A percentile compares a stretch with the other conserved stretches of the same genome.
Evolutionary conservation across 2,888 invertebrate genomes (phyloP).

Genomic region (Pseudanteris insignis): DNA sequence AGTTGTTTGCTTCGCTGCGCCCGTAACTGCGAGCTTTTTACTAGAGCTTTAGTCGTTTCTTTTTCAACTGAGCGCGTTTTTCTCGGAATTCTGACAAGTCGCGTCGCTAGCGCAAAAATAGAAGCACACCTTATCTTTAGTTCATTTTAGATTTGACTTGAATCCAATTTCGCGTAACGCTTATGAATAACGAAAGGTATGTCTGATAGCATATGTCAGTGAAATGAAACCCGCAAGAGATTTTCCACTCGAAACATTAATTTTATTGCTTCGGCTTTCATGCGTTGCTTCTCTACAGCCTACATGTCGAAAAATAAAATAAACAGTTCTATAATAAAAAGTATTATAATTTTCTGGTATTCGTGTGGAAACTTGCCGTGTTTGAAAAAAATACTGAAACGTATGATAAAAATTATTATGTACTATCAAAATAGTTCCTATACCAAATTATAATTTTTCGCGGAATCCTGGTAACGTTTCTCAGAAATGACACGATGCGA

Average conservation of each 20-base stretch:
- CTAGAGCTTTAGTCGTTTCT: slow-evolving; percentile 27
- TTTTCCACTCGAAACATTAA: slow-evolving; percentile 31
- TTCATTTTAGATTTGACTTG: slow-evolving; percentile 33
- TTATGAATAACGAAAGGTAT: slow-evolving; percentile 26
- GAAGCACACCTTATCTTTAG: slow-evolving; percentile 30
- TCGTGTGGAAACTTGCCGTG: no score
- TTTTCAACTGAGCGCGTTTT: no score
- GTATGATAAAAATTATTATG: no score
- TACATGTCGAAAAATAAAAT: no score
- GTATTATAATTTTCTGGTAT: no score
- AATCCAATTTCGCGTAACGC: slow-evolving; percentile 33
- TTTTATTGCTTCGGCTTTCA: slow-evolving; percentile 13
- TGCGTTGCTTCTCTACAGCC: no score
- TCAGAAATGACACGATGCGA: no score
- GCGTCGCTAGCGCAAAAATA: slow-evolving; percentile 1
- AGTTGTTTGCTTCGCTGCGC: slow-evolving; percentile 38
- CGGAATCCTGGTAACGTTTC: no score
- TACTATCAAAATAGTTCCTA: no score
- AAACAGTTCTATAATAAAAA: no score
- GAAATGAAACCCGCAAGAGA: slow-evolving; percentile 27
- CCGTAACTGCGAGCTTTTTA: slow-evolving; percentile 39
- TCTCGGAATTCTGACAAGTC: slow-evolving; percentile 16
- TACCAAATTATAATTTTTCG: no score
- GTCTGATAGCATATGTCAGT: slow-evolving; percentile 28
- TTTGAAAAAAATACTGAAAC: no score